Evolutionary conservation across 2,113 vertebrate genomes (phyloP).

Genomic region (Alligator sinensis): DNA sequence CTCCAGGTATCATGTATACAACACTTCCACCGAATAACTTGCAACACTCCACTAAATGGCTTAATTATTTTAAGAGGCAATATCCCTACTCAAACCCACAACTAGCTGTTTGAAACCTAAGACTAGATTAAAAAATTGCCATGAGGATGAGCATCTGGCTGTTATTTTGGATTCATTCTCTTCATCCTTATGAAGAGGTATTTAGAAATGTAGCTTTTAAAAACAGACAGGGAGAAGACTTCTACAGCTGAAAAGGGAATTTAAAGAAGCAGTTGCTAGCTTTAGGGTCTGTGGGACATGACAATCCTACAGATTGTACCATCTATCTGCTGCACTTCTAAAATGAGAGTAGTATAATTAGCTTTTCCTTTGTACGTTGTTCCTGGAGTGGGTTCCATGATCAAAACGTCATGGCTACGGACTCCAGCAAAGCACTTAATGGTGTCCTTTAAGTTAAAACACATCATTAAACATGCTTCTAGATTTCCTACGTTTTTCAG

Average conservation of each 20-base stretch:
- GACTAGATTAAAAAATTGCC: neutral
- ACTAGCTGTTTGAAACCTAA: neutral
- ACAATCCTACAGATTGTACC: neutral
- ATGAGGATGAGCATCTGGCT: neutral
- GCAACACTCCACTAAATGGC: neutral
- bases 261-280: neutral
- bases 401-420: neutral
- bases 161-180: neutral
- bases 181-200: neutral
- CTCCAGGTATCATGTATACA: neutral
- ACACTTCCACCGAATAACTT: neutral
- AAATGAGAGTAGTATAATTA: rapidly evolving
- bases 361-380: neutral
- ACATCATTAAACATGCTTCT: neutral
- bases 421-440: neutral
- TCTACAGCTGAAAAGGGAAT: neutral
- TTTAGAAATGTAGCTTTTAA: neutral
- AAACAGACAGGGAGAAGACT: neutral
- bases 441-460: neutral
- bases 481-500: neutral
- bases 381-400: neutral
- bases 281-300: neutral
- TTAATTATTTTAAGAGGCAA: neutral
- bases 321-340: neutral
- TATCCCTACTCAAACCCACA: rapidly evolving